These are phyloP conservation scores for Hyposoter didymator DNA, from an alignment of 2,888 invertebrate genomes.

Conservation along the genomic window DNA sequence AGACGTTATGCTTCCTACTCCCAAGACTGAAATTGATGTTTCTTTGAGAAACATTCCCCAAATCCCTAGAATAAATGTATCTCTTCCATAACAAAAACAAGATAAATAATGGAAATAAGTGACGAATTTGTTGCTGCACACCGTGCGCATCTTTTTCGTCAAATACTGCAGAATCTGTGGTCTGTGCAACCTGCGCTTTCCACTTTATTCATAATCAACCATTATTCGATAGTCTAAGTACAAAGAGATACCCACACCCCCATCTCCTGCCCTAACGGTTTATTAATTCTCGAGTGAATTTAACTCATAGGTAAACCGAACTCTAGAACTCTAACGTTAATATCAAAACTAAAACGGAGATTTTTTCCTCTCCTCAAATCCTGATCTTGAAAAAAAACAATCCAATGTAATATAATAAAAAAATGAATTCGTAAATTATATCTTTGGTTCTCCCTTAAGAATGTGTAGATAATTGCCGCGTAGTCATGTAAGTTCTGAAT, in stretches of 20 bases:
- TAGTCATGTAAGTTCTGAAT: constrained; percentile 59
- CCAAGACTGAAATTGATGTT: constrained; percentile 79
- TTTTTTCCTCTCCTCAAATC: constrained; percentile 10
- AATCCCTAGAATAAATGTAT: constrained; percentile 64
- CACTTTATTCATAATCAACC: constrained; percentile 63
- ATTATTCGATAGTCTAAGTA: constrained; percentile 68
- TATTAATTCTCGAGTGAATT: constrained; percentile 39
- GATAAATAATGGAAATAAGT: constrained; percentile 15
- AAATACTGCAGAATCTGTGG: constrained; percentile 62
- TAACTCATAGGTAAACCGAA: constrained; percentile 45
- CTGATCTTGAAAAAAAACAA: neutral
- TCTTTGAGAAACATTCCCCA: constrained; percentile 62
- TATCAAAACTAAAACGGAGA: constrained; percentile 35
- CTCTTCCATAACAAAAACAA: constrained; percentile 61
- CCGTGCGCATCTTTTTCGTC: constrained; percentile 34
- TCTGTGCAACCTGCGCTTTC: constrained; percentile 65
- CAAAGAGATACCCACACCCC: constrained; percentile 64
- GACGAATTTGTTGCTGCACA: neutral
- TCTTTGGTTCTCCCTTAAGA: constrained; percentile 46
- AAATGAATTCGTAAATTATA: constrained; percentile 67
- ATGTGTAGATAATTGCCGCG: constrained; percentile 48
- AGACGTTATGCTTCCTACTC: constrained; percentile 76
- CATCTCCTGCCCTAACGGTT: constrained; percentile 17
- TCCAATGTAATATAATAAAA: constrained; percentile 65
- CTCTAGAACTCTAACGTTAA: constrained; percentile 48